Base-by-base conservation (phyloP, 1,140 invertebrate genomes). In the Teleopsis dalmanni region DNA sequence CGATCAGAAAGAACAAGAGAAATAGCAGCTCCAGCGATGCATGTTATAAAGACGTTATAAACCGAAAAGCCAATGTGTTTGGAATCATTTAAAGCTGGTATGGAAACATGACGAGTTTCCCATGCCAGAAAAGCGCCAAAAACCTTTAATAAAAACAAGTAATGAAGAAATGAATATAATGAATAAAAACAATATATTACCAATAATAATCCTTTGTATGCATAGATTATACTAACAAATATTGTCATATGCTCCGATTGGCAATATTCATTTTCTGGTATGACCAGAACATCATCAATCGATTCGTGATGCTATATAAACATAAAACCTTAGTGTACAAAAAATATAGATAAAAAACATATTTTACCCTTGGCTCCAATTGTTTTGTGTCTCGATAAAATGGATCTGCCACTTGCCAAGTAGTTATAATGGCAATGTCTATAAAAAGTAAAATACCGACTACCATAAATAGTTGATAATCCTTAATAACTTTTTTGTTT, bases 31-130 rank as follows among this genome's bases (percentile, higher is more conserved):
- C 95, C 96, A 61, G 95, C 91, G 31, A 97, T 83, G 72, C 96
- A 98, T 85, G 98, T 98, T 58, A 99, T 96, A 34, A 98, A 91
- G 21, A 98, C 93, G 71, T 98, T 98, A 75, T 99, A 99, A 3
- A 99, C 95, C 40, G 90, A 94, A 76, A 99, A 86, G 6, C 90
- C 91, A 58, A 98, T 95, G 72, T 98, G 95, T 65, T 98, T 95
- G 55, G 92, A 96, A 76, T 99, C 96, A 71, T 99, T 99, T 38
- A 99, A 75, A 1, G 96, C 96, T 5, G 96, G 94, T 54, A 99
- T 98, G 43, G 87, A 95, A 36, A 99, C 96, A 69, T 96, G 88
- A 1, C 96, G 78, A 0, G 96, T 99, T 75, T 99, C 95, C 95
- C 96, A 99, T 2, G 96, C 96, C 37, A 99, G 75, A 72, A 99